Percentiles rank a stretch among this genome's conserved stretches.
Conservation (phyloP, 2,113 vertebrate genomes). For the Lepus europaeus region DNA sequence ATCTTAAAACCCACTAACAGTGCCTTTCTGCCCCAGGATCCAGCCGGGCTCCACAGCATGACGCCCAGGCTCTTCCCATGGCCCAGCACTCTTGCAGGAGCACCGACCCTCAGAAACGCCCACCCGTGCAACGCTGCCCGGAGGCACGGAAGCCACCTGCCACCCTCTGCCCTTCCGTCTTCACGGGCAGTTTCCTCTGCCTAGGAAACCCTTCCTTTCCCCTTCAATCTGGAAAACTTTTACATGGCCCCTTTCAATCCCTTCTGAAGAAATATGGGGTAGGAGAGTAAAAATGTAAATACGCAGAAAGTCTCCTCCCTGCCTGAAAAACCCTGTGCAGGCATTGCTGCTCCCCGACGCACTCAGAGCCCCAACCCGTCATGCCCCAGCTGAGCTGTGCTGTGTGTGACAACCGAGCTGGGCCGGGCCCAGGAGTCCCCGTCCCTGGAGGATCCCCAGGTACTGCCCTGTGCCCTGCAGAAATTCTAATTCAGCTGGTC, state of each 20-base stretch:
- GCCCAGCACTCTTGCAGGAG: neutral
- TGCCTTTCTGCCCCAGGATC: neutral
- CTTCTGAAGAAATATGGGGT: neutral
- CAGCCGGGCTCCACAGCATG: rapidly evolving
- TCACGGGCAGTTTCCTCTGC: neutral
- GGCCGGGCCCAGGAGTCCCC: neutral
- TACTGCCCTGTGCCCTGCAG: neutral
- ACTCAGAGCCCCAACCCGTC: neutral
- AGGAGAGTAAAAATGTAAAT: neutral
- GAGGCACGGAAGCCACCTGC: neutral
- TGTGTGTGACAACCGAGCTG: rapidly evolving
- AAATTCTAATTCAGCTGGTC: neutral
- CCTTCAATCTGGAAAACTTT: neutral
- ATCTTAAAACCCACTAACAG: neutral
- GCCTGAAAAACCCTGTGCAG: neutral
- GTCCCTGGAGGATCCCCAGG: too few relatives aligned
- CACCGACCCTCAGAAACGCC: neutral
- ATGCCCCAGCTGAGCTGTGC: neutral
- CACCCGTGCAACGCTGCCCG: too few relatives aligned
- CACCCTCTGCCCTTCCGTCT: neutral
- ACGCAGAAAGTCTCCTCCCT: neutral
- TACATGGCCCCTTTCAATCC: neutral
- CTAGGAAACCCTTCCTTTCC: neutral
- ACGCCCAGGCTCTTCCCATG: rapidly evolving
- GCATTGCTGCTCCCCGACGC: rapidly evolving